These are phyloP conservation scores for Drosophila lacicola DNA, from an alignment of 2,888 invertebrate species.

Conservation along the genomic window DNA sequence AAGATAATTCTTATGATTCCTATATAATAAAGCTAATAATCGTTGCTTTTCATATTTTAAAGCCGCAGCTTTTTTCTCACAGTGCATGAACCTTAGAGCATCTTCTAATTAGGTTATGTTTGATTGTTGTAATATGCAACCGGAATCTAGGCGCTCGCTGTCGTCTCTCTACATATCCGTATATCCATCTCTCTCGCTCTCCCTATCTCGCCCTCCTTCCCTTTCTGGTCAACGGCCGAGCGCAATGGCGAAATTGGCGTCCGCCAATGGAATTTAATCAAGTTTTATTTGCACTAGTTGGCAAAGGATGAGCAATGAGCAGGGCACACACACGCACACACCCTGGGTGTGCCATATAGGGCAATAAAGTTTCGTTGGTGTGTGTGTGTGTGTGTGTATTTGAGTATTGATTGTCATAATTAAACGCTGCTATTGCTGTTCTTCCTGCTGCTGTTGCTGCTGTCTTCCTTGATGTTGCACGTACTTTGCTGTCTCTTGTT, in stretches of 20 bases:
- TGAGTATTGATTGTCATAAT: slow-evolving; percentile 76
- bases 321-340: slow-evolving; percentile 7
- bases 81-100: slow-evolving; percentile 21
- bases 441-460: slow-evolving; percentile 35
- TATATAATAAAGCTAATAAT: no score
- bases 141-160: slow-evolving; percentile 41
- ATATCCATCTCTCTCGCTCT: neutral
- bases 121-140: slow-evolving; percentile 74
- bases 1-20: no score
- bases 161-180: slow-evolving; percentile 17
- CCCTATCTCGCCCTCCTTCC: neutral
- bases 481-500: slow-evolving; percentile 40
- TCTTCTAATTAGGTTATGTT: slow-evolving; percentile 78
- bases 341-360: slow-evolving; percentile 14
- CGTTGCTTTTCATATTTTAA: neutral
- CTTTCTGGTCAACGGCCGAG: slow-evolving; percentile 34
- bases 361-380: slow-evolving; percentile 44
- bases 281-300: slow-evolving; percentile 76
- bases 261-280: slow-evolving; percentile 78
- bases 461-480: slow-evolving; percentile 48
- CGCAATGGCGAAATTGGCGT: slow-evolving; percentile 62
- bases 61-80: slow-evolving; percentile 4
- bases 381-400: slow-evolving; percentile 31
- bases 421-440: slow-evolving; percentile 61
- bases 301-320: slow-evolving; percentile 63